Base-by-base conservation (phyloP, 2,113 vertebrate species). In the Psammodynastes pulverulentus region DNA sequence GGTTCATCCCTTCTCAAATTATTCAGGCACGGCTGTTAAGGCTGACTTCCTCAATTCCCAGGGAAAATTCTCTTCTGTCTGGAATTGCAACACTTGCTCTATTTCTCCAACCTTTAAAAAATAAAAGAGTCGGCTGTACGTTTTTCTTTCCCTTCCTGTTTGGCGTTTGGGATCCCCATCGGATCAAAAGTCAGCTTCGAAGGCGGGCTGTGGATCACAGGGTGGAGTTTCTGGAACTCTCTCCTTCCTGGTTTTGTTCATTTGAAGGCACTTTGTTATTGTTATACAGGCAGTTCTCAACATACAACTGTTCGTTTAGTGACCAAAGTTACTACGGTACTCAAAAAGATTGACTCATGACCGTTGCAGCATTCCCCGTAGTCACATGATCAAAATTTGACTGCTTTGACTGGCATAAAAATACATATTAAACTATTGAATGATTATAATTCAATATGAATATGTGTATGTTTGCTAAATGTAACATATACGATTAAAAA, bases 51-150 rank as follows among this genome's bases (percentile, higher is more conserved):
- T n/a, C 26, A 48, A 29, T n/a, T 54, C 54, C 43, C 3, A n/a
- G 7, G 29, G 23, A 26, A 45, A 21, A 23, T 0, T 43, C 1
- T 29, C 54, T 62, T 19, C 3, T 3, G 29, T 21, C 56, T 89
- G 5, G 43, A 17, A 2, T 9, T 0, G 45, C 17, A 29, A 1
- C 4, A 0, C 46, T 72, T 34, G 43, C 88, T 6, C 46, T 13
- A 10, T 67, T 48, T 23, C 45, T n/a, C 5, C 15, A 9, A 4
- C 13, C 23, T 0, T 9, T 3, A 4, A 5, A 49, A 67, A 89
- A 89, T 48, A 46, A 15, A 62, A 1, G 4, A 21, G 3, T 6
- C 8, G 1, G 17, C 34, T 9, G 72, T 39, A 43, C 17, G 6
- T 1, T 2, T 43, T 43, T 5, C 21, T 72, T 67, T 72, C 56